These are phyloP conservation scores for Drosophila falleni DNA, from an alignment of 2,888 invertebrate species.

Conservation along the genomic window DNA sequence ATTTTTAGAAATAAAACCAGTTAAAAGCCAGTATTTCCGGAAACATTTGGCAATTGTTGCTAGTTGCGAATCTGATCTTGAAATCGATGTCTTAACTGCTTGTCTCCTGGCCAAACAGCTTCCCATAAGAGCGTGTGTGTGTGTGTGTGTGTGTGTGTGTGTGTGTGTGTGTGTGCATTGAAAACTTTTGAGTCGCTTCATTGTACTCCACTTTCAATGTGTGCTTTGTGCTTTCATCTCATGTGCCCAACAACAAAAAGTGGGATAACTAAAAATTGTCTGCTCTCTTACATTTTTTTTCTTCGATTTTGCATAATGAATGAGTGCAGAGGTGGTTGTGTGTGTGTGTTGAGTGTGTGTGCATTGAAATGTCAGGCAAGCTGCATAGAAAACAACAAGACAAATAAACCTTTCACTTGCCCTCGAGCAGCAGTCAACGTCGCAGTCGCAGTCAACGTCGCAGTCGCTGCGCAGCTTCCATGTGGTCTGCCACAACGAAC, in stretches of 20 bases:
- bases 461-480: slow-evolving; percentile 43
- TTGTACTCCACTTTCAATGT: slow-evolving; percentile 48
- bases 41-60: slow-evolving; percentile 13
- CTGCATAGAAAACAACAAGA: slow-evolving; percentile 39
- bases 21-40: slow-evolving; percentile 42
- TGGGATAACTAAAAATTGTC: slow-evolving; percentile 34
- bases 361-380: slow-evolving; percentile 13
- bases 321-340: slow-evolving; percentile 48
- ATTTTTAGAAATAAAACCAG: slow-evolving; percentile 28
- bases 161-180: slow-evolving; percentile 14
- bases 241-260: slow-evolving; percentile 42
- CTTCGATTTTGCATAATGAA: slow-evolving; percentile 51
- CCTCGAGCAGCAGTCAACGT: slow-evolving; percentile 41
- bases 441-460: neutral
- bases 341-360: slow-evolving; percentile 8
- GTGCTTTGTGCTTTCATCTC: slow-evolving; percentile 29
- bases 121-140: slow-evolving; percentile 20
- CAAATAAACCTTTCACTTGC: slow-evolving; percentile 61
- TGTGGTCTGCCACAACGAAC: slow-evolving; percentile 55
- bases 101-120: slow-evolving; percentile 51
- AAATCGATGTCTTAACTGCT: slow-evolving; percentile 25
- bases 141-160: slow-evolving; percentile 20
- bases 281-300: slow-evolving; percentile 8
- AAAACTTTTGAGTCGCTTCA: slow-evolving; percentile 32
- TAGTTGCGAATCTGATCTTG: slow-evolving; percentile 9